Conservation (phyloP, 2,113 vertebrate genomes). For the Mirounga angustirostris region DNA sequence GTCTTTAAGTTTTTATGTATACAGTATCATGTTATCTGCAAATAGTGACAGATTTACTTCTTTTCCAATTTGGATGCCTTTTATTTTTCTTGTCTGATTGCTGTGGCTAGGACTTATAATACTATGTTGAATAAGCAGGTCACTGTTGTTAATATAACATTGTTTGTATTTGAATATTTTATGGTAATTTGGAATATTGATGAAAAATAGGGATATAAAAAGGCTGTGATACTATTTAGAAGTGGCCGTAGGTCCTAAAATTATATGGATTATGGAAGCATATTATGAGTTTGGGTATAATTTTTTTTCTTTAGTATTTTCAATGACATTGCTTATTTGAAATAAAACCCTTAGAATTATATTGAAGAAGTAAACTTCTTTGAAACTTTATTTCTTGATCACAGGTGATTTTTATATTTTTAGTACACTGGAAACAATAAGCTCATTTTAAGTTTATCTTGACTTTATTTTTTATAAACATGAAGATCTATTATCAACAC, state of each 20-base stretch:
- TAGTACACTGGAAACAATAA: background rate
- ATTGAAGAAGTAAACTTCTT: constrained; percentile 24
- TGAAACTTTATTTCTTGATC: constrained; percentile 18
- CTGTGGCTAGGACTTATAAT: background rate
- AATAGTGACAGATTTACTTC: background rate
- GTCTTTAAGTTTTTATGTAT: background rate
- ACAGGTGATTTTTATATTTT: constrained; percentile 27
- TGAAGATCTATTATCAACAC: background rate
- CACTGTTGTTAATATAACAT: constrained; percentile 7
- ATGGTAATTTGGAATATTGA: constrained; percentile 27
- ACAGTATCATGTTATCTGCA: background rate
- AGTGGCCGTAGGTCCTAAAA: background rate
- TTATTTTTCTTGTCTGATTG: background rate
- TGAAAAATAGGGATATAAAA: constrained; percentile 36
- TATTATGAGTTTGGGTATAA: constrained; percentile 29
- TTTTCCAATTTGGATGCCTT: background rate
- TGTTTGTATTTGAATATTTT: constrained; percentile 39
- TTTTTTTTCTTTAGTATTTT: constrained; percentile 61
- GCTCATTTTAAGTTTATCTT: background rate
- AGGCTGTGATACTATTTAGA: constrained; percentile 40
- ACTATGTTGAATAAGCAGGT: constrained; percentile 37
- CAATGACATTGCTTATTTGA: constrained; percentile 1
- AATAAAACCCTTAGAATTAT: constrained; percentile 48
- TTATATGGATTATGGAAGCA: constrained; percentile 32
- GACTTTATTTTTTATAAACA: constrained; percentile 33